A percentile compares a stretch with the other conserved stretches of the same genome.
Evolutionary conservation across 1,140 invertebrate species (phyloP).

Genomic region (Drosophila tristis): DNA sequence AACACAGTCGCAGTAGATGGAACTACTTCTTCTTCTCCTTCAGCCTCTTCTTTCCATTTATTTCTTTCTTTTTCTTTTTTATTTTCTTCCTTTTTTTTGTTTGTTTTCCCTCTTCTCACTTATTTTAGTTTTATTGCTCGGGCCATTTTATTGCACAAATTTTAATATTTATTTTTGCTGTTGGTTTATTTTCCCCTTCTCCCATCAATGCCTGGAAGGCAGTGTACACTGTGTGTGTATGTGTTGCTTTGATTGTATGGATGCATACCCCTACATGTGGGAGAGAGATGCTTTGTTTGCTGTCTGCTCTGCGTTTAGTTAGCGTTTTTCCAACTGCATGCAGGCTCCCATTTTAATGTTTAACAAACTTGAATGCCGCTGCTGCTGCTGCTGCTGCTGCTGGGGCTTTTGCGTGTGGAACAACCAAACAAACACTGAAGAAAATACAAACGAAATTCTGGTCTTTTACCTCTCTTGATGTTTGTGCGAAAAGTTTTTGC

Average conservation of each 20-base stretch:
- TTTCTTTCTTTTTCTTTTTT: conserved; percentile 15
- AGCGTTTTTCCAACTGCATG: conserved; percentile 56
- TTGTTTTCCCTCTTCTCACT: conserved; percentile 20
- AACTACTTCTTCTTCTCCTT: conserved; percentile 14
- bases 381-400: conserved; percentile 33
- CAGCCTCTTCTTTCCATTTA: conserved; percentile 34
- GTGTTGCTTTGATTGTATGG: conserved; percentile 19
- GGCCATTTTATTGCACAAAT: conserved; percentile 77
- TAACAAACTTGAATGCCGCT: conserved; percentile 66
- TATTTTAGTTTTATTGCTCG: conserved; percentile 72
- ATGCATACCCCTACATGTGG: conserved; percentile 5
- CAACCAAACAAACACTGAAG: conserved; percentile 52
- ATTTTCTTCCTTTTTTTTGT: conserved; percentile 18
- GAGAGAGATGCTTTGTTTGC: conserved; percentile 43
- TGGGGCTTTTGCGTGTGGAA: background rate
- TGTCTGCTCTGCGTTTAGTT: conserved; percentile 65
- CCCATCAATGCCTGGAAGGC: conserved; percentile 35
- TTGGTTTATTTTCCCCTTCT: conserved; percentile 67
- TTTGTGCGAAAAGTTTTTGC: conserved; percentile 36
- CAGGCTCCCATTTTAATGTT: conserved; percentile 69
- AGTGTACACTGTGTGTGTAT: conserved; percentile 26
- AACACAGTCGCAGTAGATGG: conserved; percentile 30
- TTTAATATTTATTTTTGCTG: conserved; percentile 77
- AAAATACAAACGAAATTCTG: conserved; percentile 34
- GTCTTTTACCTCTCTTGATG: conserved; percentile 10